phyloP scores from a whole-genome alignment of 2,888 invertebrate species.

The Acheta domesticus region DNA sequence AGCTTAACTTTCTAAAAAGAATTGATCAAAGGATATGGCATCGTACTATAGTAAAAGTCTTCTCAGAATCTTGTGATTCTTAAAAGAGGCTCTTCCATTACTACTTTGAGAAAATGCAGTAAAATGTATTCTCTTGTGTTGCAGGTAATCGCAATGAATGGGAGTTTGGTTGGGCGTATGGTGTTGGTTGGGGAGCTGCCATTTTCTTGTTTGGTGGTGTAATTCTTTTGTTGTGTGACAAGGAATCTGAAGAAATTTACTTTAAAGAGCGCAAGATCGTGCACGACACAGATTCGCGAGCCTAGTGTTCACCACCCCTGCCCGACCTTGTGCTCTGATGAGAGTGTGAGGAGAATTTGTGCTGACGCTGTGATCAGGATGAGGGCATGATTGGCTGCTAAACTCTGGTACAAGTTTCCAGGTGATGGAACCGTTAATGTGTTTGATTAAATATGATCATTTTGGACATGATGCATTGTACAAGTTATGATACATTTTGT shows the following conservation, averaged over 20 bases:
- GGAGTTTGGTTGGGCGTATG: slow-evolving; percentile 99
- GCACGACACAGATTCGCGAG: slow-evolving; percentile 53
- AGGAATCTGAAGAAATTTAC: slow-evolving; percentile 96
- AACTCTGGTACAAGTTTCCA: slow-evolving; percentile 47
- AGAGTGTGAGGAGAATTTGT: neutral
- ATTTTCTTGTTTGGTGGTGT: slow-evolving; percentile 94
- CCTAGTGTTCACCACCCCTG: slow-evolving; percentile 68
- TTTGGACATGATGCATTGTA: too few species aligned
- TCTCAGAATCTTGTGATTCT: too few species aligned
- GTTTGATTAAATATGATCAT: neutral
- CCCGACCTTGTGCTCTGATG: slow-evolving; percentile 64
- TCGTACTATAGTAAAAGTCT: too few species aligned
- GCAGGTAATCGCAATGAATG: slow-evolving; percentile 84
- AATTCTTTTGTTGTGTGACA: slow-evolving; percentile 90
- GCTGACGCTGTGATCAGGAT: slow-evolving; percentile 11
- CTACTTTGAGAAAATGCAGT: neutral
- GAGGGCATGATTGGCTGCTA: slow-evolving; percentile 35
- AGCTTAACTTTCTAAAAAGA: too few species aligned
- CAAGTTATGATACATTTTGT: too few species aligned
- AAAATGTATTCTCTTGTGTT: slow-evolving; percentile 33
- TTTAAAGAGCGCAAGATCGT: slow-evolving; percentile 95
- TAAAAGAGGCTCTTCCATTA: too few species aligned
- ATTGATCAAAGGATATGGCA: too few species aligned
- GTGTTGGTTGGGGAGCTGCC: slow-evolving; percentile 96
- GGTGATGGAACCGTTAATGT: slow-evolving; percentile 30